A percentile compares a stretch with the other conserved stretches of the same genome.
Conservation (phyloP, 2,113 vertebrate genomes). For the Centropristis striata region DNA sequence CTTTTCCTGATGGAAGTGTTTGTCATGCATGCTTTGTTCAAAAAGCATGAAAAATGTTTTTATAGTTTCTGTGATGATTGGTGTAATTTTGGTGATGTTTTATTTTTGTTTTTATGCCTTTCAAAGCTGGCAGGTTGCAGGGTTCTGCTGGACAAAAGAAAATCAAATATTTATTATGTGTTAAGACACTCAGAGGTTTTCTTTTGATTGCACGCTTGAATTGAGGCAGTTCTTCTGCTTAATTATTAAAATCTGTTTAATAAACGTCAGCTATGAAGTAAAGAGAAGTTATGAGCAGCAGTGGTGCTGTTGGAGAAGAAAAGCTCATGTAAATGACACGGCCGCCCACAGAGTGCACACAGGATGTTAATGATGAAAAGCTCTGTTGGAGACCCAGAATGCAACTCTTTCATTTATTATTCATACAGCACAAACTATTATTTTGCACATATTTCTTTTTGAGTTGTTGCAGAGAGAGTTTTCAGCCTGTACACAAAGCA, state of each 20-base stretch:
- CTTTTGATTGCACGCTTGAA: background rate
- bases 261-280: background rate
- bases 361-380: conserved; percentile 16
- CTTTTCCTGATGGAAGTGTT: too few species aligned
- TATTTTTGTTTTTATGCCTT: too few species aligned
- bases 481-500: background rate
- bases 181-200: background rate
- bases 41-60: too few species aligned
- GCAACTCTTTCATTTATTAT: conserved; percentile 39
- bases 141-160: background rate
- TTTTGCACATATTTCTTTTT: too few species aligned
- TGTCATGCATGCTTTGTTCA: too few species aligned
- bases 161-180: background rate
- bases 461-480: background rate
- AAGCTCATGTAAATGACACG: conserved; percentile 13
- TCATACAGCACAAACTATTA: conserved; percentile 5
- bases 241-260: background rate
- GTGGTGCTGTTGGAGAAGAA: background rate
- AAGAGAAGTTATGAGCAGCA: background rate
- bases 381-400: background rate
- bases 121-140: too few species aligned
- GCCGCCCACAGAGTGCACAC: background rate
- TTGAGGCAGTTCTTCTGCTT: background rate
- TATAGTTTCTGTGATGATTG: too few species aligned
- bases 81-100: too few species aligned